These are phyloP conservation scores for Gavialis gangeticus DNA, from an alignment of 2,113 vertebrate genomes.

Conservation along the genomic window DNA sequence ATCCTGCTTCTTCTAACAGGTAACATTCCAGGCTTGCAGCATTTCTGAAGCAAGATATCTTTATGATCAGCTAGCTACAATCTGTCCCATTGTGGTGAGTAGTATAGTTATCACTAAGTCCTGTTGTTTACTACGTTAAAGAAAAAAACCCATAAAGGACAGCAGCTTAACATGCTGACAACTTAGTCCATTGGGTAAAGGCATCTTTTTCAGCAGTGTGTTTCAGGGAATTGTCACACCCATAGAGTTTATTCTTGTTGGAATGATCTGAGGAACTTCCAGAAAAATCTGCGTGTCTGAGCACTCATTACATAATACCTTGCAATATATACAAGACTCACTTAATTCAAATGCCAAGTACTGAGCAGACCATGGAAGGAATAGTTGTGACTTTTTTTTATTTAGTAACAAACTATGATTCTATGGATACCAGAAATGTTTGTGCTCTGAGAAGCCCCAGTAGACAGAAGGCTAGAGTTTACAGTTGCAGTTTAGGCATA, in stretches of 20 bases:
- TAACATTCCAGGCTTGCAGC: slow-evolving; percentile 98
- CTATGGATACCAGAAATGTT: neutral
- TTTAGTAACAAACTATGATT: neutral
- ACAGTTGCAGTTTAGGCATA: neutral
- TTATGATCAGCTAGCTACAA: slow-evolving; percentile 96
- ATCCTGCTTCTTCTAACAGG: slow-evolving; percentile 78
- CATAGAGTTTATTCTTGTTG: neutral
- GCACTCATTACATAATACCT: neutral
- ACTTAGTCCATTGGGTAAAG: neutral
- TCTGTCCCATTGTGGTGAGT: slow-evolving; percentile 98
- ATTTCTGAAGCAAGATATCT: slow-evolving; percentile 96
- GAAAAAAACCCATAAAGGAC: neutral
- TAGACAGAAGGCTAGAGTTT: neutral
- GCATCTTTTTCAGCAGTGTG: neutral
- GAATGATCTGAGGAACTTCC: neutral
- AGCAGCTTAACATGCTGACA: neutral
- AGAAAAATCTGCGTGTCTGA: neutral
- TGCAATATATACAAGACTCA: neutral
- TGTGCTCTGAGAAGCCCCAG: too few relatives aligned
- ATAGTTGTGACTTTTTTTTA: too few relatives aligned
- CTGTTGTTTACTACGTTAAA: neutral
- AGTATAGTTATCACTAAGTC: neutral
- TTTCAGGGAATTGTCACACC: neutral
- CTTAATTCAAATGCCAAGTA: neutral
- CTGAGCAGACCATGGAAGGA: too few relatives aligned